These are phyloP conservation scores for Lepus townsendii DNA, from an alignment of 2,797 vertebrate species.

Conservation along the genomic window DNA sequence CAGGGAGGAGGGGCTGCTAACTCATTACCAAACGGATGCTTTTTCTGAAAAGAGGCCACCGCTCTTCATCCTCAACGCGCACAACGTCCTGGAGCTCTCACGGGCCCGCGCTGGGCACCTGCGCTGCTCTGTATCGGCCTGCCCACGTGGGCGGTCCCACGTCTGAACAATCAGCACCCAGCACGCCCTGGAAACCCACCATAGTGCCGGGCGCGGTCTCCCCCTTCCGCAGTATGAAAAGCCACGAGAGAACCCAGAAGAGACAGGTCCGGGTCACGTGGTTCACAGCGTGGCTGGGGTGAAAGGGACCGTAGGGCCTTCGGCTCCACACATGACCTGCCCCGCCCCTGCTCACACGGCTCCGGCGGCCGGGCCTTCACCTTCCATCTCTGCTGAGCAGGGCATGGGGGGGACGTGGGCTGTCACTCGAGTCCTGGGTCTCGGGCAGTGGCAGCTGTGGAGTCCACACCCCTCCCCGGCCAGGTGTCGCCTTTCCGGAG, in stretches of 20 bases:
- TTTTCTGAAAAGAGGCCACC: background rate
- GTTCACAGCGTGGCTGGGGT: background rate
- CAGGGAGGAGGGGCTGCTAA: background rate
- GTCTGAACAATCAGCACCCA: background rate
- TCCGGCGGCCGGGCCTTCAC: background rate
- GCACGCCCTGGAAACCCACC: fast-evolving
- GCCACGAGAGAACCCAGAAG: background rate
- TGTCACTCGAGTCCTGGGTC: background rate
- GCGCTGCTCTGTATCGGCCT: background rate
- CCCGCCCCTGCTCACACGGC: background rate
- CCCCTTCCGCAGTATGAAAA: background rate
- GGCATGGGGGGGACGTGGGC: no score
- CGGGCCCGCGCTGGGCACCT: background rate
- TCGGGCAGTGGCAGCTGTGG: background rate
- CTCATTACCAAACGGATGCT: no score
- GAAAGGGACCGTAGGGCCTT: background rate
- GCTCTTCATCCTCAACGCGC: background rate
- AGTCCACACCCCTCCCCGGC: background rate
- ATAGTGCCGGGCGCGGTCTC: background rate
- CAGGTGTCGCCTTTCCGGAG: background rate
- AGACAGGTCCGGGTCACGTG: background rate
- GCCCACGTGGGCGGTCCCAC: background rate
- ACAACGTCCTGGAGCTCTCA: background rate
- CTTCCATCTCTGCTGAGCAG: background rate
- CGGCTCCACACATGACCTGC: background rate